phyloP scores from a whole-genome alignment of 2,797 vertebrate genomes.

The Valencia hispanica region DNA sequence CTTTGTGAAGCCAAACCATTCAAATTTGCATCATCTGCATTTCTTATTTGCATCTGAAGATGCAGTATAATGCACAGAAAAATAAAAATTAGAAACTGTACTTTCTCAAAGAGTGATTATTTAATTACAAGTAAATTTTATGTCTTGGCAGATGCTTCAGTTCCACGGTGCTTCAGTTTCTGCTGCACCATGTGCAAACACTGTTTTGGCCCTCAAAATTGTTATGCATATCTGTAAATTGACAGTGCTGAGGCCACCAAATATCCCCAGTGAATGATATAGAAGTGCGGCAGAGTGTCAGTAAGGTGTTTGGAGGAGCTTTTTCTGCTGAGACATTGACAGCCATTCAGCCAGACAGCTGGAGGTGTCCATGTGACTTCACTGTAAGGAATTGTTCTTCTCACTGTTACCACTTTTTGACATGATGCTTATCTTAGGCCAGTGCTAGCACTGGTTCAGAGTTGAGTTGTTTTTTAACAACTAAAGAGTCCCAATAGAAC shows the following conservation, averaged over 20 bases:
- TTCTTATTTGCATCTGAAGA: background rate
- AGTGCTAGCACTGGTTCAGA: background rate
- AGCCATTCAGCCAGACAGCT: constrained; percentile 41
- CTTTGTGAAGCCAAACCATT: background rate
- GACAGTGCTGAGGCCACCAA: background rate
- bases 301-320: background rate
- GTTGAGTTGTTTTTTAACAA: background rate
- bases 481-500: no score
- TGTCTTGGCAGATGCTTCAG: background rate
- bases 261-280: background rate
- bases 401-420: background rate
- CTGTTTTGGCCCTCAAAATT: background rate
- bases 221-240: background rate
- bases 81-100: background rate
- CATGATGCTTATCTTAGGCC: background rate
- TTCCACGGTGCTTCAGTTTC: background rate
- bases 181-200: background rate
- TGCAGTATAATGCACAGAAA: background rate
- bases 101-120: background rate
- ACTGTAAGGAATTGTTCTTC: constrained; percentile 28
- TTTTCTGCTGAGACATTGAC: constrained; percentile 18
- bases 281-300: background rate
- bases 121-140: background rate
- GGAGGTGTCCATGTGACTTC: constrained; percentile 39
- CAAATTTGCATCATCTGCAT: background rate